Evolutionary conservation across 2,113 vertebrate species (phyloP), one percentile per base, ranked within the genome.

Genomic region (Toxotes jaculatrix): DNA sequence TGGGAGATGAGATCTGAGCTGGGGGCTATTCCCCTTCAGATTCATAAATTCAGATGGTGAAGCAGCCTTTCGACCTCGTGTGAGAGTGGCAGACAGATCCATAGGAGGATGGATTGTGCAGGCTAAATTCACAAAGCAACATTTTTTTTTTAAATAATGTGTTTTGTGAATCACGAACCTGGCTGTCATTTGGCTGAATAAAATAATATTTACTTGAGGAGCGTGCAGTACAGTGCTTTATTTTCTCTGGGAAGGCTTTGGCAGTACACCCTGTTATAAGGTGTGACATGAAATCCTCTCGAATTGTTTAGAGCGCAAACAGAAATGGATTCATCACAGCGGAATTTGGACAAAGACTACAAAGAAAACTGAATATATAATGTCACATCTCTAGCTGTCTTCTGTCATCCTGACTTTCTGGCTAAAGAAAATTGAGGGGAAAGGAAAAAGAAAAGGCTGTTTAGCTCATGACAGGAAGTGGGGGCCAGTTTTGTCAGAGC

Each of bases 31-130:
- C 66, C 47, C 10, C 27, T 55, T 36, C 62, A 60, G 16, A 78
- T 47, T 78, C 64, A 62, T 32, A 10, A 38, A 78, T 75, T 86
- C 31, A 75, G 55, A 81, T 23, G 13, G 59, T 13, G 38, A 67
- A 27, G 43, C 5, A n/a, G 27, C 51, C 77, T 72, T 80, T 62
- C 3, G 11, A 64, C 38, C 61, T 64, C 1, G 0, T 45, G 27
- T 60, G 69, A 56, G 49, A 32, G 59, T 2, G 11, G 31, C 56
- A 40, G 21, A 19, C 0, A 12, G 31, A 34, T 38, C 45, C n/a
- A 36, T 32, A 8, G 43, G 66, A 59, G 49, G 42, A 21, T 31
- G 6, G 40, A 6, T 6, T 49, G 3, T 2, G 1, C 0, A 3
- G 13, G 27, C 43, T 59, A 19, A 47, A 56, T 77, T 74, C 43